These are phyloP conservation scores for Lampris incognitus DNA, from an alignment of 2,113 vertebrate species.

Conservation along the genomic window DNA sequence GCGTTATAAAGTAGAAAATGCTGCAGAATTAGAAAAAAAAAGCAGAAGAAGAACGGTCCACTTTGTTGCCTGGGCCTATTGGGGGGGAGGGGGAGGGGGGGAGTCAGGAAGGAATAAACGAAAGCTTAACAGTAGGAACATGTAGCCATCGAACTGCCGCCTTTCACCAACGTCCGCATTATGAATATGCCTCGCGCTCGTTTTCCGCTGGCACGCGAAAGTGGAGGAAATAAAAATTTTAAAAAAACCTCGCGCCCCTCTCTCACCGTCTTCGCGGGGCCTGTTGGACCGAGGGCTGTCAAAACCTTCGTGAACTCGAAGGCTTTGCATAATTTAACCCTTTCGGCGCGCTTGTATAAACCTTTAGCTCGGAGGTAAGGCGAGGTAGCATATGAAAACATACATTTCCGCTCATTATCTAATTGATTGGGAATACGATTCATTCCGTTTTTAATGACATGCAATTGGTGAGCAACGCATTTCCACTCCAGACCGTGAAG, in stretches of 20 bases:
- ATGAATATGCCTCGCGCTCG: no score
- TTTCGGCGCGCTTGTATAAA: slow-evolving; percentile 44
- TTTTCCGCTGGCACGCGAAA: no score
- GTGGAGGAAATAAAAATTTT: no score
- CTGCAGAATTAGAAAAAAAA: slow-evolving; percentile 33
- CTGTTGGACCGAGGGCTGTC: slow-evolving; percentile 31
- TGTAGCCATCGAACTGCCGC: no score
- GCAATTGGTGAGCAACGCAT: slow-evolving; percentile 66
- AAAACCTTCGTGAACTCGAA: slow-evolving; percentile 34
- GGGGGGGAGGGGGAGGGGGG: background rate
- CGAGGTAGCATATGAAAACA: slow-evolving; percentile 68
- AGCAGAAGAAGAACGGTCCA: slow-evolving; percentile 19
- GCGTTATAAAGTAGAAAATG: slow-evolving; percentile 48
- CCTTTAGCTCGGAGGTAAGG: slow-evolving; percentile 60
- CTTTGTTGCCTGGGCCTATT: background rate
- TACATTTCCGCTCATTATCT: slow-evolving; percentile 66
- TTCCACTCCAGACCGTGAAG: slow-evolving; percentile 49
- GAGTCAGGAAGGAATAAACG: background rate
- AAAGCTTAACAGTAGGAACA: no score
- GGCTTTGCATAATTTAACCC: slow-evolving; percentile 16
- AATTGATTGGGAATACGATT: slow-evolving; percentile 71
- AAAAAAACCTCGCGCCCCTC: background rate
- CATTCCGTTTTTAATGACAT: slow-evolving; percentile 70
- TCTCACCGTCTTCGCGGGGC: background rate
- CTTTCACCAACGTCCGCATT: no score